phyloP scores from a whole-genome alignment of 2,888 invertebrate genomes.

The Alentia gelatinosa region DNA sequence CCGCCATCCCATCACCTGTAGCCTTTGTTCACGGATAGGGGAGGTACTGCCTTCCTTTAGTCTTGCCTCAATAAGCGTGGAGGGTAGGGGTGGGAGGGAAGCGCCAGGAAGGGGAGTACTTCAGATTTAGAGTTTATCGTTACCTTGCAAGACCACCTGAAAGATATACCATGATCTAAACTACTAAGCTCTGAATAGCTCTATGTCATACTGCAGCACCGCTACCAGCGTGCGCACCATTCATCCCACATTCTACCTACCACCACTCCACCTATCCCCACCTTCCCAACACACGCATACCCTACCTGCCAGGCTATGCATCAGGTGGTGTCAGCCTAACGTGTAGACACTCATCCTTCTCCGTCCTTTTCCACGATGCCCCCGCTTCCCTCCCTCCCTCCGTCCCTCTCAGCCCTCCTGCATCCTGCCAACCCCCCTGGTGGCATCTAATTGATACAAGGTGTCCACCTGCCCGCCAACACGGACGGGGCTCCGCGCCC shows the following conservation, averaged over 20 bases:
- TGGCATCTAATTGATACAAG: constrained; percentile 41
- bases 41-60: background rate
- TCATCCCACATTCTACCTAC: background rate
- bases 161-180: too few relatives aligned
- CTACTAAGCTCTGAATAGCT: too few relatives aligned
- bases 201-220: too few relatives aligned
- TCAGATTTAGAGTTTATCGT: too few relatives aligned
- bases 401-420: too few relatives aligned
- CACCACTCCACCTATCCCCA: background rate
- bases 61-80: background rate
- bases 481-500: too few relatives aligned
- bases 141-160: too few relatives aligned
- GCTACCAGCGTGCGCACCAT: background rate
- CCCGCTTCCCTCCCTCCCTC: background rate
- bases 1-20: background rate
- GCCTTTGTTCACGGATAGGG: background rate
- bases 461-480: constrained; percentile 40
- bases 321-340: background rate
- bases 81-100: too few relatives aligned
- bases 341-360: background rate
- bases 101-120: too few relatives aligned
- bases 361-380: background rate
- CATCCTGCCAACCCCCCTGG: constrained; percentile 17
- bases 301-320: background rate
- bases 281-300: background rate